A percentile compares a stretch with the other conserved stretches of the same genome.
Evolutionary conservation across 2,888 invertebrate species (phyloP).

Genomic region (Mimumesa dahlbomi): DNA sequence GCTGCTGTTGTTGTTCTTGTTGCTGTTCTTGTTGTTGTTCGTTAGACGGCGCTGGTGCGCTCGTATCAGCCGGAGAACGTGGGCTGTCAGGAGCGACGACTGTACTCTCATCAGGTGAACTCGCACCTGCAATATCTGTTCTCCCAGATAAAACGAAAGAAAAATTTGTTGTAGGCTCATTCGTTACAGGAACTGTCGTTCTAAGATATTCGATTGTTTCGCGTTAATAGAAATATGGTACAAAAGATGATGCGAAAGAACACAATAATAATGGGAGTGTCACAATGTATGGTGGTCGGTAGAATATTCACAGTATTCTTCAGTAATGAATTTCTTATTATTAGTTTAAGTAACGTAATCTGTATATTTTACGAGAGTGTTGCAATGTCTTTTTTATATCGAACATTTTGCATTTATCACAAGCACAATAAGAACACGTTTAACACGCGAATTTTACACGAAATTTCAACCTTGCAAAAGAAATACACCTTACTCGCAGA

Average conservation of each 20-base stretch:
- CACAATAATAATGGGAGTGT: background rate
- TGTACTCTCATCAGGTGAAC: slow-evolving; percentile 64
- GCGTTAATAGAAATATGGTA: background rate
- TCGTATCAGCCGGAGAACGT: slow-evolving; percentile 66
- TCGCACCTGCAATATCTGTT: slow-evolving; percentile 65
- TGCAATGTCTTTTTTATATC: background rate
- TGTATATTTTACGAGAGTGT: background rate
- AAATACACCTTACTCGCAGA: background rate
- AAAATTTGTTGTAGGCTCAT: background rate
- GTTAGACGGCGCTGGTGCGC: slow-evolving; percentile 55
- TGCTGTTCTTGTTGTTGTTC: slow-evolving; percentile 55
- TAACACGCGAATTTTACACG: background rate
- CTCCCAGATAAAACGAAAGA: slow-evolving; percentile 31
- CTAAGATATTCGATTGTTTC: too few relatives aligned
- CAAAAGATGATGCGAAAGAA: slow-evolving; percentile 9
- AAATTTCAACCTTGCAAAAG: background rate
- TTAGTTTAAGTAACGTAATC: background rate
- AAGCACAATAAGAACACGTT: slow-evolving; percentile 12
- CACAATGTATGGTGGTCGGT: background rate
- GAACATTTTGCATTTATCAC: background rate
- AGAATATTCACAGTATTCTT: background rate
- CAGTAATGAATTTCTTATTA: background rate
- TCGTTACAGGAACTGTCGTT: too few relatives aligned
- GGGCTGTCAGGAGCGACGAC: slow-evolving; percentile 61
- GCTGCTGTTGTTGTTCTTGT: slow-evolving; percentile 49